Conservation (phyloP, 1,140 invertebrate genomes). For the Holotrichia oblita region DNA sequence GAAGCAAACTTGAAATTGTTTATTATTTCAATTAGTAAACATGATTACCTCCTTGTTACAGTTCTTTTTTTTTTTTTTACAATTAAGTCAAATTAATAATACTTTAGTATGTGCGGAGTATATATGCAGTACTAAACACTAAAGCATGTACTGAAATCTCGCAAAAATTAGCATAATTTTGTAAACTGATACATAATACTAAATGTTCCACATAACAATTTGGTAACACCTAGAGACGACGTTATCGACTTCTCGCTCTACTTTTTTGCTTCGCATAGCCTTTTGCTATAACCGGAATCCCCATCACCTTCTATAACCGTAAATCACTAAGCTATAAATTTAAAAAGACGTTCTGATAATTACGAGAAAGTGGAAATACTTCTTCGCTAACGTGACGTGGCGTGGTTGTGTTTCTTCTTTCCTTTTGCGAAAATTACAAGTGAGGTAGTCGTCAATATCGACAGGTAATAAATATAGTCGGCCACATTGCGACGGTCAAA, state of each 20-base stretch:
- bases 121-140: not conserved
- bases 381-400: not conserved
- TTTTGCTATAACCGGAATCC: not conserved
- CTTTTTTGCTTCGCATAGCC: not conserved
- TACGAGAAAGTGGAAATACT: conserved; percentile 12
- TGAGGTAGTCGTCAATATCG: conserved; percentile 9
- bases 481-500: not conserved
- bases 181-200: too few relatives aligned
- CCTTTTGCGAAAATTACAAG: conserved; percentile 16
- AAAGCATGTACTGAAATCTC: too few relatives aligned
- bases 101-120: too few relatives aligned
- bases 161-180: too few relatives aligned
- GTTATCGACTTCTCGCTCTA: not conserved
- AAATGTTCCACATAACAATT: too few relatives aligned
- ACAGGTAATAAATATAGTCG: not conserved
- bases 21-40: too few relatives aligned
- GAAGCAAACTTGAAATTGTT: too few relatives aligned
- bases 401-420: not conserved
- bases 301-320: not conserved
- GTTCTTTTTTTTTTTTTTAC: too few relatives aligned
- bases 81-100: too few relatives aligned
- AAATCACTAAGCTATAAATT: conserved; percentile 25
- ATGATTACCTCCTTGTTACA: too few relatives aligned
- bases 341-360: conserved; percentile 5
- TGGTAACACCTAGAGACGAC: not conserved